Evolutionary conservation across 2,888 invertebrate species (phyloP), one percentile per base, ranked within the genome.

Genomic region (Eretmocerus hayati): DNA sequence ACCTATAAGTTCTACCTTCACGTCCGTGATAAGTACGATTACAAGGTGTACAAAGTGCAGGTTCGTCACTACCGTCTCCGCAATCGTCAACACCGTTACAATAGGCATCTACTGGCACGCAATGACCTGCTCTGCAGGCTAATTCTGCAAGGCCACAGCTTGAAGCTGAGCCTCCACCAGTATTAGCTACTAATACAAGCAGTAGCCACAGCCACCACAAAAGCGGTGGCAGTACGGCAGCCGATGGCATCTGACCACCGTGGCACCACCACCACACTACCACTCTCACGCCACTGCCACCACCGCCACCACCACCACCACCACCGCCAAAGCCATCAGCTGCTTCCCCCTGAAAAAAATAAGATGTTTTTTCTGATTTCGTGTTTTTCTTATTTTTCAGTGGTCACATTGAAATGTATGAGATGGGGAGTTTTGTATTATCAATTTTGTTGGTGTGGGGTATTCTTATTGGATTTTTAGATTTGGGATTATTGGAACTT

Each of bases 1-100:
- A 75, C 62, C 83, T 83, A 81, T 59, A 65, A n/a, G 66, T 65
- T 5, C 65, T 54, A n/a, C 89, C 89, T 59, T 85, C 83, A 65
- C 85, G 87, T 11, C 91, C 92, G 73, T 90, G 90, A 74, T 90
- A 91, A 43, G 92, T 92, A 65, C 90, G 81, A 75, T 92, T 92
- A 76, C 92, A 92, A n/a, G 71, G 71, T 0, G 86, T 83, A 71
- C 89, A 89, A 67, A 81, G 81, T 54, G 80, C 74, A 43, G 90
- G 90, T 74, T 90, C 91, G 73, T 90, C 90, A 65, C 87, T 87
- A 58, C 80, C 80, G 74, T 91, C 91, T 22, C 85, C 84, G 72
- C 91, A 91, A 72, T 91, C 88, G 73, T 86, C 81, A 60, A 75
- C 74, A 49, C 89, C 89, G 73, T 91, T 89, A 75, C 91, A 91